Conservation (phyloP, 2,113 vertebrate genomes). For the Piaya cayana region DNA sequence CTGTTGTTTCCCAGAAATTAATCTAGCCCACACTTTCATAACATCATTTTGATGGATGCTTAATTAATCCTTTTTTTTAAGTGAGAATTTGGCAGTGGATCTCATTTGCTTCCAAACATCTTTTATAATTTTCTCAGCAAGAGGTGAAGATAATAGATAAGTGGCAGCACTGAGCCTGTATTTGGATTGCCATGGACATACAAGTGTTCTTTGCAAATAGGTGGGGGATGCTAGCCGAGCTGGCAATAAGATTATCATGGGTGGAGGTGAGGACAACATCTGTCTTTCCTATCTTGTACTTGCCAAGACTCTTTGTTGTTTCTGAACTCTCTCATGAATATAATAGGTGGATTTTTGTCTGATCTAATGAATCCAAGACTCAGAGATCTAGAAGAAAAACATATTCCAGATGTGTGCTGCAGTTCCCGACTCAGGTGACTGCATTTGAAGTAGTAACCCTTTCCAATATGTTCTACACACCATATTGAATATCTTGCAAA, state of each 20-base stretch:
- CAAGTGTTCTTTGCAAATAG: neutral
- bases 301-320: conserved; percentile 64
- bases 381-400: conserved; percentile 57
- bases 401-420: conserved; percentile 65
- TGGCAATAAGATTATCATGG: conserved; percentile 8
- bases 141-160: conserved; percentile 28
- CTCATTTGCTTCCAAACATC: conserved; percentile 22
- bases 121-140: conserved; percentile 19
- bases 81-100: neutral
- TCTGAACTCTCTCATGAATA: conserved; percentile 76
- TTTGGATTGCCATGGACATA: conserved; percentile 3
- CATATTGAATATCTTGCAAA: neutral
- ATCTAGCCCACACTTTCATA: neutral
- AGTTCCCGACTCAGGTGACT: conserved; percentile 49
- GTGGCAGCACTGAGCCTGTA: neutral
- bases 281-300: conserved; percentile 46
- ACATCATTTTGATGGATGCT: conserved; percentile 25
- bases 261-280: conserved; percentile 69
- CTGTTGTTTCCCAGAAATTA: neutral
- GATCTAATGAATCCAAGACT: conserved; percentile 71
- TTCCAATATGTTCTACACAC: conserved; percentile 1
- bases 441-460: conserved; percentile 36
- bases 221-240: conserved; percentile 40
- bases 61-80: conserved; percentile 49
- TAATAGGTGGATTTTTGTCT: conserved; percentile 70